Evolutionary conservation across 2,888 invertebrate species (phyloP), one percentile per base, ranked within the genome.

Genomic region (Lordiphosa andalusiaca): DNA sequence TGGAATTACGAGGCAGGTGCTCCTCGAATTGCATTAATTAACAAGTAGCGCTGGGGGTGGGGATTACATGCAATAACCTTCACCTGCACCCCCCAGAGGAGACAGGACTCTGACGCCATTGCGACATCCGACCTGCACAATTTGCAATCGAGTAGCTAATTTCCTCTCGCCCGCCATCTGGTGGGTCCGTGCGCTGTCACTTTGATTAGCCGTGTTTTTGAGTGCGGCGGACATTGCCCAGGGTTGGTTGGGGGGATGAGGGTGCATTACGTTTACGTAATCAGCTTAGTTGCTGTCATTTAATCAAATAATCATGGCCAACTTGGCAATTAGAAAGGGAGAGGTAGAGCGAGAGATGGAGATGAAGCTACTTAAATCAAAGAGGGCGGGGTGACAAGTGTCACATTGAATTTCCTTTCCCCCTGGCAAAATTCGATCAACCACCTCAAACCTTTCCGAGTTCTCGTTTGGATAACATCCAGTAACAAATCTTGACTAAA

Each of bases 251-350:
- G 19, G 9, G 7, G 47, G 55, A 69, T 59, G 25, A 7, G 25
- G 7, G 25, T 67, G 63, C 69, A 63, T 69, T 72, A 72, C 64
- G 64, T 69, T 55, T 53, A 60, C 60, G 69, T 75, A 73, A 75
- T 75, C 72, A 72, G 75, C 64, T 69, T 69, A 60, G 69, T 57
- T 48, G 56, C 67, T 67, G 67, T 67, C 67, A 70, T 60, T 64
- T 73, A 75, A 72, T 75, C 75, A 69, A 73, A 75, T 74, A 58
- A 69, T 75, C 67, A 73, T 71, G 54, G 59, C 40, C 50, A 44
- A 16, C 44, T 44, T 44, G 44, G 16, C 44, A 44, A 44, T 44
- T 44, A 44, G 44, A 33, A 10, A 12, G n/a, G 13, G 42, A 25
- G 19, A 19, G 19, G 3, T 16, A 16, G 16, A 44, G 44, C 16